A percentile compares a stretch with the other conserved stretches of the same genome.
These are phyloP conservation scores for Porites rus DNA, from an alignment of 92 coral and sea anemone species.

Conservation along the genomic window DNA sequence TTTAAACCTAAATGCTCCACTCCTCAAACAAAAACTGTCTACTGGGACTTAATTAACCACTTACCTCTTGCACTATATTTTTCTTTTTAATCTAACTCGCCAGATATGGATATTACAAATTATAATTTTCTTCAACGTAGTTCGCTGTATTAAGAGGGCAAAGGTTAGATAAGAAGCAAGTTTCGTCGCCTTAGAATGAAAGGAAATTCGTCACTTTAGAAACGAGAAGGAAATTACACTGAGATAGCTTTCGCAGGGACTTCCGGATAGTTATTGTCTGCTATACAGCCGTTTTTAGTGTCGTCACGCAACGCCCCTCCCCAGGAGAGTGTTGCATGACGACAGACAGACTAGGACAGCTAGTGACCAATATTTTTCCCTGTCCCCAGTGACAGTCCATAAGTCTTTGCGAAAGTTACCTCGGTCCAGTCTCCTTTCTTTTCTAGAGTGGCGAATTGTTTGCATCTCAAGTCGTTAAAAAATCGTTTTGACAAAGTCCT, in stretches of 20 bases:
- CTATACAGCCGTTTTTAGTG: too few relatives aligned
- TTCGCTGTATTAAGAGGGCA: background rate
- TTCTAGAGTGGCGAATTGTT: background rate
- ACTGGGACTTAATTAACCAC: background rate
- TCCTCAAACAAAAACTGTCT: background rate
- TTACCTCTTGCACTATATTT: background rate
- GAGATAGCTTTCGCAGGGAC: too few relatives aligned
- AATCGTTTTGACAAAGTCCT: background rate
- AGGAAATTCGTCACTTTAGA: background rate
- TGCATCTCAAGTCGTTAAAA: background rate
- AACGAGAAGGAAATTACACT: too few relatives aligned
- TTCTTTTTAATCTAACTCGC: background rate
- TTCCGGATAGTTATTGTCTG: too few relatives aligned
- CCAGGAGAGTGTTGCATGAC: too few relatives aligned
- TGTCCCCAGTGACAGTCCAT: too few relatives aligned
- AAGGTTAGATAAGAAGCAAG: background rate
- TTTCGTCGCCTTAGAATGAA: background rate
- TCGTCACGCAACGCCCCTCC: too few relatives aligned
- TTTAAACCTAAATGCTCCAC: background rate
- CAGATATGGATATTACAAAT: background rate
- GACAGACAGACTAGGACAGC: too few relatives aligned
- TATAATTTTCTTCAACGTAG: background rate
- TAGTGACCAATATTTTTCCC: too few relatives aligned
- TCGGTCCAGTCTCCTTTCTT: too few relatives aligned
- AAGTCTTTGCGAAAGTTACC: too few relatives aligned